These are phyloP conservation scores for Melanophora roralis DNA, from an alignment of 2,888 invertebrate species.

Conservation along the genomic window DNA sequence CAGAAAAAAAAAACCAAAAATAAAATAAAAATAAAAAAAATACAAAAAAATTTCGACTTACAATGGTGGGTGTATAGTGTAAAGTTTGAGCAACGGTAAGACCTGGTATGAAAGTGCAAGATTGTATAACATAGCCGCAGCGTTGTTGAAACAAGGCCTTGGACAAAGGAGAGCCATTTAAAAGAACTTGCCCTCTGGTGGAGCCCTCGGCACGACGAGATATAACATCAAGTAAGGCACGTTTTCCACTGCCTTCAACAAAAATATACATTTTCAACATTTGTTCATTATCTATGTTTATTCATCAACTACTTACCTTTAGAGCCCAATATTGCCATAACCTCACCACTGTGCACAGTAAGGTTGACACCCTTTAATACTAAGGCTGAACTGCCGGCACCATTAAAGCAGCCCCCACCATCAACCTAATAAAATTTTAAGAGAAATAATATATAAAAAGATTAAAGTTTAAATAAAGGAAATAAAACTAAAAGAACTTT, in stretches of 20 bases:
- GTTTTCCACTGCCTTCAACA: conserved; percentile 91
- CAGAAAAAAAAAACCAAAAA: not conserved
- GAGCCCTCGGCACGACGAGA: conserved; percentile 88
- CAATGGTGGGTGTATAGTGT: conserved; percentile 87
- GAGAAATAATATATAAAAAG: too few species aligned
- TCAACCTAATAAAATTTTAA: conserved; percentile 81
- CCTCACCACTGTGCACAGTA: conserved; percentile 93
- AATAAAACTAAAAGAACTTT: too few species aligned
- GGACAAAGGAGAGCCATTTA: conserved; percentile 91
- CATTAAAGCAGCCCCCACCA: conserved; percentile 86
- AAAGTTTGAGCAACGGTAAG: conserved; percentile 92
- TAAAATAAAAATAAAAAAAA: not conserved
- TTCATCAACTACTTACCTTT: conserved; percentile 85
- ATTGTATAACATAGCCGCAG: conserved; percentile 92
- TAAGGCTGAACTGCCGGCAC: conserved; percentile 88
- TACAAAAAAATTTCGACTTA: conserved; percentile 73
- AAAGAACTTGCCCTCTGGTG: conserved; percentile 90
- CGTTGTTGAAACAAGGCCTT: conserved; percentile 89
- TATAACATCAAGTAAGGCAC: conserved; percentile 95
- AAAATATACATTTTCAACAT: not conserved
- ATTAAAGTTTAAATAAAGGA: too few species aligned
- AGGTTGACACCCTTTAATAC: conserved; percentile 95
- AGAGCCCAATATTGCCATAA: conserved; percentile 94
- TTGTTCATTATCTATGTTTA: not conserved
- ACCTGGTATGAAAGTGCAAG: conserved; percentile 89